Evolutionary conservation across 2,113 vertebrate genomes (phyloP), one percentile per base, ranked within the genome.

Genomic region (Paramormyrops kingsleyae): DNA sequence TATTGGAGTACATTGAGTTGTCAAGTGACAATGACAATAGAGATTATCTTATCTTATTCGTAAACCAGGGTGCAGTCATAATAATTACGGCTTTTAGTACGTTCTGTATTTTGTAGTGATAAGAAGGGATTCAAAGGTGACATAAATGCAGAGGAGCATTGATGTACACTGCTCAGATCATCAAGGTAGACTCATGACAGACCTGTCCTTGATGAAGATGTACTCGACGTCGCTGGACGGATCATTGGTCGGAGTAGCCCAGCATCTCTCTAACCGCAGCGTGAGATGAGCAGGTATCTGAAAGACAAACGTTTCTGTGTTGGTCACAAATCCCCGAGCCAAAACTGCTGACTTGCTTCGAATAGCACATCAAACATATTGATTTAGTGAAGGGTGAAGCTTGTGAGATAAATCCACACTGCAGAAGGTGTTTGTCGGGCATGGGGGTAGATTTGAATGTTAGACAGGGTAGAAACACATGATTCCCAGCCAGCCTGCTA

Each of bases 161-260:
- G 39, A 83, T 35, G 19, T 83, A 19, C 44, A 47, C 3, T 84
- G 9, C 74, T 21, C 35, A 42, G 74, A 42, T 80, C 83, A 84
- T 84, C 44, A 46, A 46, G 83, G 21, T 39, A 44, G 77, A 83
- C 39, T 19, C 19, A 44, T 0, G 9, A 90, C 94, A 31, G 50
- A 96, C 96, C 96, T 96, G 92, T 96, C 94, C 56, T 91, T 87
- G 92, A 96, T 96, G 94, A 96, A 96, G 89, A 92, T 95, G 90
- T 96, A 96, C 90, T 96, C 95, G 52, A 96, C 94, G 52, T 96
- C 95, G 89, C 94, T 95, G 92, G 94, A 95, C 9, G 94, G 95
- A 39, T 96, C 94, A 31, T 95, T 95, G 92, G 91, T 95, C 5
- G 96, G 93, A 4, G 95, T 96, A 2, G 95, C 95, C 95, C 95